phyloP scores from a whole-genome alignment of 2,797 vertebrate species.

The Anabas testudineus region DNA sequence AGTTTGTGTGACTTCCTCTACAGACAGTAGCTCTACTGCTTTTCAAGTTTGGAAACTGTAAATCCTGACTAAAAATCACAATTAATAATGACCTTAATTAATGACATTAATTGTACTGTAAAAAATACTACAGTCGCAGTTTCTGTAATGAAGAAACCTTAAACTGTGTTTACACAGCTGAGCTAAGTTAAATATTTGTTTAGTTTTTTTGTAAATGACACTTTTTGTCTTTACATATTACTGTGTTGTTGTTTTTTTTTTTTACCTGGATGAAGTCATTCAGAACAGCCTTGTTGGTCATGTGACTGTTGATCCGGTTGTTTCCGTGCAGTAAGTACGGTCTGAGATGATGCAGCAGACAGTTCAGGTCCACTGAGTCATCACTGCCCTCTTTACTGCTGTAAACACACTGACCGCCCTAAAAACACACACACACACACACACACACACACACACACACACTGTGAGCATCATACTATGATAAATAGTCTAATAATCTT shows the following conservation, averaged over 20 bases:
- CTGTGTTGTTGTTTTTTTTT: background rate
- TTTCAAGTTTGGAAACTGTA: too few relatives aligned
- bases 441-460: constrained; percentile 15
- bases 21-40: too few relatives aligned
- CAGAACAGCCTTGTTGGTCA: constrained; percentile 87
- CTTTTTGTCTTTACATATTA: background rate
- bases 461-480: background rate
- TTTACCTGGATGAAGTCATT: constrained; percentile 90
- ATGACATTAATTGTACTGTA: too few relatives aligned
- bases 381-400: constrained; percentile 92
- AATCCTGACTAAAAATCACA: too few relatives aligned
- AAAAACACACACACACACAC: constrained; percentile 24
- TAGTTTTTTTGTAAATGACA: too few relatives aligned
- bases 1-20: too few relatives aligned
- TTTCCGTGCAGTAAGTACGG: constrained; percentile 92
- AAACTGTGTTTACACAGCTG: too few relatives aligned
- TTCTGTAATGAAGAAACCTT: too few relatives aligned
- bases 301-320: constrained; percentile 86
- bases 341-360: constrained; percentile 90
- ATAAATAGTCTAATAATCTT: too few relatives aligned
- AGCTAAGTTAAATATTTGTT: too few relatives aligned
- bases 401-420: constrained; percentile 96
- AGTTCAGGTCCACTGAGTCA: constrained; percentile 86
- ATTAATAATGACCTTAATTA: too few relatives aligned
- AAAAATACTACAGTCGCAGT: too few relatives aligned